Conservation (phyloP, 2,797 vertebrate genomes). For the Setipinna tenuifilis region DNA sequence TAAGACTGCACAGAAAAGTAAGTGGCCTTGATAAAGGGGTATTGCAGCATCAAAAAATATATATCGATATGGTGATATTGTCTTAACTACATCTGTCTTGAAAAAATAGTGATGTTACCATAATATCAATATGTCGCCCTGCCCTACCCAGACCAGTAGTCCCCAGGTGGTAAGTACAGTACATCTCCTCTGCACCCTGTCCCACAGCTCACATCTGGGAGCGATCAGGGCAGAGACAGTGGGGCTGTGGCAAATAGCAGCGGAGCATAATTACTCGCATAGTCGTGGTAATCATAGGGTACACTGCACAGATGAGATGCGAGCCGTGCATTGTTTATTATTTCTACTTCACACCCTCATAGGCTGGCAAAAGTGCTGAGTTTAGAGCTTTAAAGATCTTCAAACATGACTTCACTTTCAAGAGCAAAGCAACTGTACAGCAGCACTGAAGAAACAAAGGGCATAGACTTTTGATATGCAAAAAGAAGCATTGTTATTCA, state of each 20-base stretch:
- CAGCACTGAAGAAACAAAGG: too few relatives aligned
- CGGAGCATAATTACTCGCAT: constrained; percentile 40
- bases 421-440: background rate
- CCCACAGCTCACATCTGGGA: constrained; percentile 48
- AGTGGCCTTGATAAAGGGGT: too few relatives aligned
- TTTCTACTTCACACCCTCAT: constrained; percentile 36
- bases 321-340: constrained; percentile 37
- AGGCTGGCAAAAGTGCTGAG: constrained; percentile 12
- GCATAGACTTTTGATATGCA: too few relatives aligned
- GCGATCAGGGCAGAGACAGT: constrained; percentile 44
- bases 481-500: too few relatives aligned
- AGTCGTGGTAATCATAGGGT: constrained; percentile 43
- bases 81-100: too few relatives aligned
- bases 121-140: too few relatives aligned
- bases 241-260: constrained; percentile 37
- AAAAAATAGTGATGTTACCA: too few relatives aligned
- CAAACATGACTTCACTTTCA: background rate
- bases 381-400: background rate
- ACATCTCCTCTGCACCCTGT: constrained; percentile 34
- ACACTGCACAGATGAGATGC: constrained; percentile 1
- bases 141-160: constrained; percentile 17
- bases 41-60: too few relatives aligned
- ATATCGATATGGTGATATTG: too few relatives aligned
- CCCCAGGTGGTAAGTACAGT: constrained; percentile 37
- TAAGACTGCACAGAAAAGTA: too few relatives aligned